These are phyloP conservation scores for Acrossocheilus wenchowensis DNA, from an alignment of 2,797 vertebrate species.

Conservation along the genomic window DNA sequence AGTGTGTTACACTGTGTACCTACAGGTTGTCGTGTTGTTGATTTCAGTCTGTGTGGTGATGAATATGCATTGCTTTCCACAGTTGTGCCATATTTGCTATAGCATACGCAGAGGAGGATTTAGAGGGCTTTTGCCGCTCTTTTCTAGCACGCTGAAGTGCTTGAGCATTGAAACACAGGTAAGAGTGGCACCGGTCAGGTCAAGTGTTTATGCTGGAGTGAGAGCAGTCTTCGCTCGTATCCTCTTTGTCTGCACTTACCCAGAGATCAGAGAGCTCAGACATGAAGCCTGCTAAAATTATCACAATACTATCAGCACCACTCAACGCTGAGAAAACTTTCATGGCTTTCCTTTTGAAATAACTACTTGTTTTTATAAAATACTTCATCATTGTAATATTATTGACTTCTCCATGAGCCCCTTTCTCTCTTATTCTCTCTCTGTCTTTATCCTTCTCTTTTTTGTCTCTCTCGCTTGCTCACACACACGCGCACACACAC, in stretches of 20 bases:
- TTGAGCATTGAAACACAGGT: constrained; percentile 56
- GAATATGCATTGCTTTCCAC: constrained; percentile 52
- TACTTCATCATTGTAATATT: constrained; percentile 52
- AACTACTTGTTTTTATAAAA: constrained; percentile 56
- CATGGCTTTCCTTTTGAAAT: constrained; percentile 44
- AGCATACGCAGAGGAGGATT: constrained; percentile 48
- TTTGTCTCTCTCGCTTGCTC: neutral
- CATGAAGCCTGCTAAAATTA: constrained; percentile 53
- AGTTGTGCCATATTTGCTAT: constrained; percentile 48
- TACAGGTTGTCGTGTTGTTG: neutral
- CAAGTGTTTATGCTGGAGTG: constrained; percentile 61
- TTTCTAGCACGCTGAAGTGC: constrained; percentile 51
- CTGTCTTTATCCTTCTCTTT: constrained; percentile 22
- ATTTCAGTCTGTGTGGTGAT: constrained; percentile 20
- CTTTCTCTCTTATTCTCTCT: constrained; percentile 30
- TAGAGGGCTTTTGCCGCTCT: constrained; percentile 43
- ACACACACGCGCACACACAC: constrained; percentile 46
- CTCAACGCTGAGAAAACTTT: constrained; percentile 48
- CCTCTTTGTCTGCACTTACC: constrained; percentile 58
- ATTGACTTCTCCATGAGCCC: constrained; percentile 10
- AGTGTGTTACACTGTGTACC: neutral
- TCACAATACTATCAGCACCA: constrained; percentile 47
- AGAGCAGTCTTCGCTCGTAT: constrained; percentile 53
- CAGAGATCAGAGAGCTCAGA: constrained; percentile 58
- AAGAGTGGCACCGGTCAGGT: constrained; percentile 57